Evolutionary conservation across 2,797 vertebrate genomes (phyloP), one percentile per base, ranked within the genome.

Genomic region (Spinibarbus caldwelli): DNA sequence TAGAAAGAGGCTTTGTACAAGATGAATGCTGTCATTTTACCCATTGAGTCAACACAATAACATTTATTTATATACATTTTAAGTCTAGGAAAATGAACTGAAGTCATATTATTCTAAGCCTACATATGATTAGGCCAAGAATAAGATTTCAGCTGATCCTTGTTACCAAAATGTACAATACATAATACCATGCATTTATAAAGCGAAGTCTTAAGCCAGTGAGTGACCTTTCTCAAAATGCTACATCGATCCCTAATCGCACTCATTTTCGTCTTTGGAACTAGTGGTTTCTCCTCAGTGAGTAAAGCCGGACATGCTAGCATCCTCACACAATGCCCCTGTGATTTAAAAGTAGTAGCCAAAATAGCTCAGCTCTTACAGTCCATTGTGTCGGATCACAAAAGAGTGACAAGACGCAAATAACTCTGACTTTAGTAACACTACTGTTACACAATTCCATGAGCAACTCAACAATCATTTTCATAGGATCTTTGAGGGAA

Each of bases 81-180:
- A 29, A 6, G 31, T 59, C 75, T 59, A 59, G 31, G 31, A 34
- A 59, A 62, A 62, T 59, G n/a, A 59, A 77, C 52, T 62, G 36
- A 78, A 11, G 36, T 43, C 36, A 41, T 21, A 11, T 21, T 29
- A 62, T 38, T 76, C n/a, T n/a, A n/a, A n/a, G n/a, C n/a, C n/a
- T n/a, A n/a, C n/a, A 0, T 54, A 76, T 54, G 49, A 75, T 34
- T 76, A 76, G 1, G 36, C n/a, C 23, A 10, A 26, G 15, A 19
- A 19, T 34, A 36, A 23, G 14, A 17, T n/a, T 41, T 59, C 19
- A 7, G 17, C 52, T 59, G 8, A 59, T 41, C 23, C 23, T 9
- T 77, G 34, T 41, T 26, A 78, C 23, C 36, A 59, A 77, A 77
- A 57, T 38, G 11, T 57, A 77, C 36, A 76, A 57, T 41, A 7